Percentiles rank a stretch among this genome's conserved stretches.
Evolutionary conservation across 2,797 vertebrate genomes (phyloP).

Genomic region (Sebastolobus alascanus): DNA sequence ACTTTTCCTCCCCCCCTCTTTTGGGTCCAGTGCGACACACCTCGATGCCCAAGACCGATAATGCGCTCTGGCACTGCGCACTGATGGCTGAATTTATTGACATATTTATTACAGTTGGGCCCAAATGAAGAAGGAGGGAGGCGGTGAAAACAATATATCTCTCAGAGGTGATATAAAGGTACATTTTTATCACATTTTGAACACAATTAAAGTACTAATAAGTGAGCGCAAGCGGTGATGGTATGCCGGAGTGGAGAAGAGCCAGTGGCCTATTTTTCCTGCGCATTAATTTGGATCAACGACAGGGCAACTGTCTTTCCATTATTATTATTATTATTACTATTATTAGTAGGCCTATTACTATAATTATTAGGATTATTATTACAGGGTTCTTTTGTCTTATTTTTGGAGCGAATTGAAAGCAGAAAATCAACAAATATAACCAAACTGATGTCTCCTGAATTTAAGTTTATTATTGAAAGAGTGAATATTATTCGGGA

Average conservation of each 20-base stretch:
- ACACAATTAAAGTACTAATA: conserved; percentile 56
- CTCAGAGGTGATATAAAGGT: conserved; percentile 69
- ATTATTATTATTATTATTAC: conserved; percentile 8
- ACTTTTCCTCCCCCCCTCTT: conserved; percentile 48
- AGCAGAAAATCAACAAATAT: conserved; percentile 2
- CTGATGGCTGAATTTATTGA: conserved; percentile 75
- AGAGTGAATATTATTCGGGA: conserved; percentile 40
- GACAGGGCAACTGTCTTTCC: conserved; percentile 9
- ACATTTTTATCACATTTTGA: conserved; percentile 54
- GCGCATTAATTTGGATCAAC: conserved; percentile 38
- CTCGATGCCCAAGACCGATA: conserved; percentile 83
- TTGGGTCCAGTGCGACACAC: conserved; percentile 84
- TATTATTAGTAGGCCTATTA: not conserved
- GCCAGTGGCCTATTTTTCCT: conserved; percentile 45
- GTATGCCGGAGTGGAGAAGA: conserved; percentile 41
- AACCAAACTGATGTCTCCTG: not conserved
- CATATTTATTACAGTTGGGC: conserved; percentile 73
- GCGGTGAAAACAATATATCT: conserved; percentile 65
- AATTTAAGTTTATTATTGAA: conserved; percentile 38
- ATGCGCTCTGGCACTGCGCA: conserved; percentile 61
- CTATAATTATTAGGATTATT: not conserved
- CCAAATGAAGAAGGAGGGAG: conserved; percentile 57
- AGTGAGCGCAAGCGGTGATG: conserved; percentile 38
- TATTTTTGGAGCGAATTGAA: not conserved
- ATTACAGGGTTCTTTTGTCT: not conserved